Evolutionary conservation across 2,888 invertebrate genomes (phyloP), one percentile per base, ranked within the genome.

Genomic region (Drosophila suboccidentalis): DNA sequence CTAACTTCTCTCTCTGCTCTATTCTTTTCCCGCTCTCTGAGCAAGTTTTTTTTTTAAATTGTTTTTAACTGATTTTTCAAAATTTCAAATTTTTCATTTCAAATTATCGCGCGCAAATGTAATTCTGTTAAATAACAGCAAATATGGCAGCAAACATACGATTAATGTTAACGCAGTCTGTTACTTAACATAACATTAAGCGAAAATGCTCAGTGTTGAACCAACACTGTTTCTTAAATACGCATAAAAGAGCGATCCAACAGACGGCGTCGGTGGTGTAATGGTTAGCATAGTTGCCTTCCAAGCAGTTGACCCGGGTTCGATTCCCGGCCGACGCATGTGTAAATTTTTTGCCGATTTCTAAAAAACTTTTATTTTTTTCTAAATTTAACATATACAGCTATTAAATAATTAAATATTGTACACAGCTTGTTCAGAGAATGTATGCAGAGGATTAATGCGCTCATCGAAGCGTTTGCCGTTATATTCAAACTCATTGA

Each of bases 391-490:
- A n/a, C 6, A 4, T 3, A 19, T 1, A 2, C 3, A 22, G n/a
- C 11, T 22, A 38, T 82, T 38, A 78, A n/a, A 82, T 47, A 47
- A 55, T 82, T 38, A 78, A 13, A 82, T 50, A 50, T 55, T 68
- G 43, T 65, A 78, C 3, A 75, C 59, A 6, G 54, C 83, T 36
- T 71, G 89, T 11, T 88, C 66, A 9, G 70, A 36, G 19, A 64
- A 62, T 22, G 78, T 72, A 51, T 92, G 91, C 19, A 71, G 13
- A 1, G 90, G 82, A 6, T 94, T 94, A 53, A 95, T 93, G 66
- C 94, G 93, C 47, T 95, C 94, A 22, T 94, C 93, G 82, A 94
- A 96, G 6, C 94, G 93, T 89, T 94, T 95, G 0, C 95, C 95
- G 60, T 94, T 92, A 82, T 93, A 95, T 26, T 90, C 89, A 82